Conservation (phyloP, 2,113 vertebrate genomes). For the Platysternon megacephalum region DNA sequence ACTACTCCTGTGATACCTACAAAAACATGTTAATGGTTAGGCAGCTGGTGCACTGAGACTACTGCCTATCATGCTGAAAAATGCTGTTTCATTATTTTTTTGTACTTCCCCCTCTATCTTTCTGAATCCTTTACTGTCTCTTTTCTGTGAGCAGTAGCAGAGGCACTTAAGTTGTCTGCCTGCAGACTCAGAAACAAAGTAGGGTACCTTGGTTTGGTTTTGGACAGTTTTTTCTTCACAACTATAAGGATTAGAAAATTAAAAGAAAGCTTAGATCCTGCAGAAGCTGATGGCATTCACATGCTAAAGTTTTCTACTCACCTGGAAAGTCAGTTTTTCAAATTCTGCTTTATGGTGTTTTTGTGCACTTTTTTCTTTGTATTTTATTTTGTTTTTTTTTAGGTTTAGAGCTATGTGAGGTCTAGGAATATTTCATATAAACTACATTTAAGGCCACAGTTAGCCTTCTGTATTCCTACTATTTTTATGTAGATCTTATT, state of each 20-base stretch:
- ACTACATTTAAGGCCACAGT: not conserved
- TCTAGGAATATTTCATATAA: not conserved
- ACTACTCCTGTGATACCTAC: not conserved
- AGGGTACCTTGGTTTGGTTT: not conserved
- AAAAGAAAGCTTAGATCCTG: not conserved
- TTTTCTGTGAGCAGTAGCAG: not conserved
- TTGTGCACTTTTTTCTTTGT: not conserved
- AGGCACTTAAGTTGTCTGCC: not conserved
- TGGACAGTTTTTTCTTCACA: conserved; percentile 1
- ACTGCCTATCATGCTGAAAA: not conserved
- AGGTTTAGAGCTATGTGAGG: not conserved
- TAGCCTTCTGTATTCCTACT: not conserved
- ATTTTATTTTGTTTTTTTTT: not conserved
- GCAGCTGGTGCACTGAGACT: not conserved
- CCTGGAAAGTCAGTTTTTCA: not conserved
- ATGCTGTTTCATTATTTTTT: not conserved
- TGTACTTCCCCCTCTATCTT: not conserved
- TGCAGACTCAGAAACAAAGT: not conserved
- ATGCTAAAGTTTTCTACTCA: not conserved
- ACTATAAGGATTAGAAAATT: not conserved
- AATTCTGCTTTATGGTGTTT: not conserved
- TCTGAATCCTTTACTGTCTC: not conserved
- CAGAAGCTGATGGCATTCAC: not conserved
- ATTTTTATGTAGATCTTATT: not conserved
- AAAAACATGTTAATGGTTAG: not conserved